A percentile compares a stretch with the other conserved stretches of the same genome.
These are phyloP conservation scores for Himalopsyche anomala DNA, from an alignment of 2,888 invertebrate species.

Conservation along the genomic window DNA sequence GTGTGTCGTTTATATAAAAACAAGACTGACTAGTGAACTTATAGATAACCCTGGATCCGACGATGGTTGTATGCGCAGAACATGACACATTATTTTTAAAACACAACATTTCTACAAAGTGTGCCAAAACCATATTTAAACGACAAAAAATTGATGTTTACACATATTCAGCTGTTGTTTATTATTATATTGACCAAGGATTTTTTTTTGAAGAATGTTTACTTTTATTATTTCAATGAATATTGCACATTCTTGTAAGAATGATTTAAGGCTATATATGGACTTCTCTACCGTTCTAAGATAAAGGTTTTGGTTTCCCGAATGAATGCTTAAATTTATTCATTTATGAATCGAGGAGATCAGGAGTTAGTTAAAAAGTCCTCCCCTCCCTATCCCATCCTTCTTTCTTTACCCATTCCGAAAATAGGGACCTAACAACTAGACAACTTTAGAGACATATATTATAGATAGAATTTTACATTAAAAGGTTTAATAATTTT, in stretches of 20 bases:
- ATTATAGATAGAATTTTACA: too few relatives aligned
- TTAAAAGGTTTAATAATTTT: too few relatives aligned
- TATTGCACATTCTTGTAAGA: not conserved
- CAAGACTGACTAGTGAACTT: not conserved
- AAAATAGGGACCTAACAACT: too few relatives aligned
- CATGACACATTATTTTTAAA: constrained; percentile 1
- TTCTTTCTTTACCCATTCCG: too few relatives aligned
- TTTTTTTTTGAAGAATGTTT: too few relatives aligned
- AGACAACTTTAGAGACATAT: too few relatives aligned
- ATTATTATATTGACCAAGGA: too few relatives aligned
- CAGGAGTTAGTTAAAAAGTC: too few relatives aligned
- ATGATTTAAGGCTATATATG: too few relatives aligned
- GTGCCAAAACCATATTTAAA: not conserved
- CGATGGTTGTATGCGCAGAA: not conserved
- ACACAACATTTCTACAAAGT: not conserved
- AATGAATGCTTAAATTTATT: not conserved
- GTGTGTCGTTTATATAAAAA: not conserved
- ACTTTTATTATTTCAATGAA: not conserved
- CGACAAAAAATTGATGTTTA: not conserved
- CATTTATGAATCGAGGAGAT: not conserved
- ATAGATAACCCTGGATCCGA: not conserved
- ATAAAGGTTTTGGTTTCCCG: not conserved
- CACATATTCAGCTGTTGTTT: too few relatives aligned
- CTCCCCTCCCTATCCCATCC: too few relatives aligned
- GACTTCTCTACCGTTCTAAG: not conserved